Evolutionary conservation across 2,797 vertebrate species (phyloP).

Genomic region (Peromyscus nudipes): DNA sequence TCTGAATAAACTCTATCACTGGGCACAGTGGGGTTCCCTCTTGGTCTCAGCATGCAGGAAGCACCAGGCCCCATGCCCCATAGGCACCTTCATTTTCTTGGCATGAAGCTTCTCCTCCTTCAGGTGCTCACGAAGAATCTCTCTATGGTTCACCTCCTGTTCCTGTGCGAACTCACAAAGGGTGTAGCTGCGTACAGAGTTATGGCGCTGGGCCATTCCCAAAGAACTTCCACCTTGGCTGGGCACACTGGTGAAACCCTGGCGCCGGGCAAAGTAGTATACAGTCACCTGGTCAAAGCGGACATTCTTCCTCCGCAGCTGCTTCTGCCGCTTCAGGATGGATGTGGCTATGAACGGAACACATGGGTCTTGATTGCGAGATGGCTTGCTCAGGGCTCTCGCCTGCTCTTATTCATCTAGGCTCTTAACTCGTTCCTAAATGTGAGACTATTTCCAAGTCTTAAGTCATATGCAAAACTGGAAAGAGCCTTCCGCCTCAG

Average conservation of each 20-base stretch:
- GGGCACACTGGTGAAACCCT: slow-evolving; percentile 98
- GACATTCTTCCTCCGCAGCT: slow-evolving; percentile 93
- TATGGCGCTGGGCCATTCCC: slow-evolving; percentile 97
- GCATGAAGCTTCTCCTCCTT: slow-evolving; percentile 98
- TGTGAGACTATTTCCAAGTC: slow-evolving; percentile 1
- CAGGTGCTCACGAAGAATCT: slow-evolving; percentile 94
- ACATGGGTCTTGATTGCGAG: slow-evolving; percentile 20
- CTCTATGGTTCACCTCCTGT: slow-evolving; percentile 94
- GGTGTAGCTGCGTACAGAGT: slow-evolving; percentile 95
- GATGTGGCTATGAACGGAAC: slow-evolving; percentile 92
- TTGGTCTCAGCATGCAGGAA: not conserved
- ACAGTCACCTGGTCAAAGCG: slow-evolving; percentile 97
- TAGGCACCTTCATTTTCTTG: slow-evolving; percentile 95
- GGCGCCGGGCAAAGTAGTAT: slow-evolving; percentile 96
- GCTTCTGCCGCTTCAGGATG: slow-evolving; percentile 95
- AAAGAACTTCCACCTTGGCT: slow-evolving; percentile 97
- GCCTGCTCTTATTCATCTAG: not conserved
- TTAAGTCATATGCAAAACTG: not conserved
- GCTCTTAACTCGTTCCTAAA: not conserved
- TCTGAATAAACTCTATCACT: not conserved
- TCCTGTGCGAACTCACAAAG: slow-evolving; percentile 96
- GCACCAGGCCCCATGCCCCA: not conserved
- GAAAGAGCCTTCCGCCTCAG: not conserved
- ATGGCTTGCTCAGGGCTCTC: not conserved
- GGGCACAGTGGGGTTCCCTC: not conserved